Percentiles rank a stretch among this genome's conserved stretches.
These are phyloP conservation scores for Arvicanthis niloticus DNA, from an alignment of 2,113 vertebrate genomes.

Conservation along the genomic window DNA sequence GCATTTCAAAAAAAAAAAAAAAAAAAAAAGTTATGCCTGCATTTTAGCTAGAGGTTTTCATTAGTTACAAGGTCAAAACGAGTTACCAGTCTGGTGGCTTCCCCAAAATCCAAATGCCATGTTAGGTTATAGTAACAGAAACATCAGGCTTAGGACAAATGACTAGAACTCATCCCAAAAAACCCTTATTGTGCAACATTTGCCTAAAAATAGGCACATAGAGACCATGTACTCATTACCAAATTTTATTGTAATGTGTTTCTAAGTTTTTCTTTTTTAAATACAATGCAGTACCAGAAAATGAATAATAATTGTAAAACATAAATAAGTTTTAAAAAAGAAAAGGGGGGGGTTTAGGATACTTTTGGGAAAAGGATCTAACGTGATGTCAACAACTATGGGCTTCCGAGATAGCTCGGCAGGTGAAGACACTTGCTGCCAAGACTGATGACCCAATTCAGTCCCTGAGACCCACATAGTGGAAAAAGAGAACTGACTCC, in stretches of 20 bases:
- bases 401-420: not conserved
- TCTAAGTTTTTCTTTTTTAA: not conserved
- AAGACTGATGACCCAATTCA: not conserved
- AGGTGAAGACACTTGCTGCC: not conserved
- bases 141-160: not conserved
- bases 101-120: slow-evolving; percentile 13
- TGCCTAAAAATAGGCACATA: not conserved
- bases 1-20: not conserved
- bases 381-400: not conserved
- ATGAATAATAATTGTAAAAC: slow-evolving; percentile 20
- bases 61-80: slow-evolving; percentile 1
- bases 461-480: not conserved
- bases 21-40: not conserved
- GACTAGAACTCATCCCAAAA: not conserved
- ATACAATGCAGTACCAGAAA: not conserved
- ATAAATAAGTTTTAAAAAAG: not conserved
- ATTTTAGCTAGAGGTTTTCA: slow-evolving; percentile 15
- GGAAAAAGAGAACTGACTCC: not conserved
- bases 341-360: not conserved
- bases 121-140: not conserved
- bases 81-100: not conserved
- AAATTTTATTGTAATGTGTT: not conserved
- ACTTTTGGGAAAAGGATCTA: not conserved
- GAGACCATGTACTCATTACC: not conserved
- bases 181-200: not conserved